Evolutionary conservation across 2,113 vertebrate species (phyloP), one percentile per base, ranked within the genome.

Genomic region (Lipophrys pholis): DNA sequence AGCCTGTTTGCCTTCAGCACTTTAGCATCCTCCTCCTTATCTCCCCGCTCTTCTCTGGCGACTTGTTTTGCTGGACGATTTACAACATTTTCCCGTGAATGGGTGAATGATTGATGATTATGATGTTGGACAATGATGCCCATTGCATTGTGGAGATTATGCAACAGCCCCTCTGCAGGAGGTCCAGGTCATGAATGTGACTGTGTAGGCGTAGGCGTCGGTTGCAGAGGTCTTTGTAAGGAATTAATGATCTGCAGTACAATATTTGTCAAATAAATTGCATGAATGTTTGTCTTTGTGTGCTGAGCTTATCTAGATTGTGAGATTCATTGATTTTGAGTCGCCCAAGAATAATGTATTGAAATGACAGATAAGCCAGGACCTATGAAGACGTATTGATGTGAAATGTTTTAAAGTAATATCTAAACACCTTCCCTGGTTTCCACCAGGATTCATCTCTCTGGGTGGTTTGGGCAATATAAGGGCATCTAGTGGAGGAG

Each of bases 81-180:
- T 57, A 38, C 52, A 60, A 52, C 67, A 60, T 49, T 69, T 73
- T 57, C 66, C 80, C 12, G 10, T 73, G 77, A 81, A 53, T 15
- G 60, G 70, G 51, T 78, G 66, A 90, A 80, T 78, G 68, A 82
- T 80, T 85, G 75, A 83, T 80, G 49, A 82, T 65, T 3, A 14
- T 62, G 30, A 46, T n/a, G 49, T 43, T 63, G 39, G 61, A 76
- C 69, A 57, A 30, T 58, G 43, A 72, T 51, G 57, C 51, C 57
- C 53, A 6, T 51, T 81, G 12, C 58, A 63, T 57, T 52, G 73
- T 49, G 9, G 7, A 55, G 21, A 45, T 86, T 85, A 67, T 69
- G 48, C 76, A 82, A 82, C 51, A 42, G 50, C 46, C 39, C 66
- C 11, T 62, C 48, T 30, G 73, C 62, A 73, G 70, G 65, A 64